Evolutionary conservation across 2,888 invertebrate genomes (phyloP).

Genomic region (Salticus scenicus): DNA sequence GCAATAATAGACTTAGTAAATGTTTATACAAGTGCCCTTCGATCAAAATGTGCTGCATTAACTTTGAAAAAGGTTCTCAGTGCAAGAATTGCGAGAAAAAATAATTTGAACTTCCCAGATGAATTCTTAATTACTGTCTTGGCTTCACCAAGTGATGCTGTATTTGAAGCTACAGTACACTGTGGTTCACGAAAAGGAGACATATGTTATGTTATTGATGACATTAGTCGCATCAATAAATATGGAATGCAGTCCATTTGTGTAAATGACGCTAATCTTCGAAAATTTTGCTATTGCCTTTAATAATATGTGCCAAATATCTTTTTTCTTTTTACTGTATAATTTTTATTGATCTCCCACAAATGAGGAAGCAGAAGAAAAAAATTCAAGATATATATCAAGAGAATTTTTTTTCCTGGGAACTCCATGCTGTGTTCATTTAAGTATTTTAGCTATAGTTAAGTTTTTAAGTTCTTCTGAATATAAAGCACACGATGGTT

Average conservation of each 20-base stretch:
- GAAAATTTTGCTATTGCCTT: constrained; percentile 76
- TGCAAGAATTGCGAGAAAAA: constrained; percentile 19
- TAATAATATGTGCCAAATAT: neutral
- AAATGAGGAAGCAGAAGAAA: too few relatives aligned
- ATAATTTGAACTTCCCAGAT: neutral
- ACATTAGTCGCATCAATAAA: constrained; percentile 77
- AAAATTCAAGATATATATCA: too few relatives aligned
- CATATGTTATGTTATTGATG: constrained; percentile 73
- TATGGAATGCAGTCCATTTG: constrained; percentile 76
- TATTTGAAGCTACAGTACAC: constrained; percentile 87
- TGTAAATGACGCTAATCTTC: constrained; percentile 73
- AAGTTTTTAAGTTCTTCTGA: too few relatives aligned
- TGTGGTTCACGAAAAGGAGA: constrained; percentile 72
- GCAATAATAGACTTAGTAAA: constrained; percentile 56
- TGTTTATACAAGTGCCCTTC: constrained; percentile 11
- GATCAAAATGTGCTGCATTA: constrained; percentile 32
- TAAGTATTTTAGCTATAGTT: too few relatives aligned
- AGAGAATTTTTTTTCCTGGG: too few relatives aligned
- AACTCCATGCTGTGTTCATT: too few relatives aligned
- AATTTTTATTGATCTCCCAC: too few relatives aligned
- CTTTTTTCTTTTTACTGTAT: too few relatives aligned
- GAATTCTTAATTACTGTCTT: constrained; percentile 81
- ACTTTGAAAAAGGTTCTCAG: constrained; percentile 31
- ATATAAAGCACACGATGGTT: too few relatives aligned
- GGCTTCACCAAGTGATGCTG: constrained; percentile 82